Evolutionary conservation across 2,113 vertebrate species (phyloP), one percentile per base, ranked within the genome.

Genomic region (Neolamprologus tretocephalus): DNA sequence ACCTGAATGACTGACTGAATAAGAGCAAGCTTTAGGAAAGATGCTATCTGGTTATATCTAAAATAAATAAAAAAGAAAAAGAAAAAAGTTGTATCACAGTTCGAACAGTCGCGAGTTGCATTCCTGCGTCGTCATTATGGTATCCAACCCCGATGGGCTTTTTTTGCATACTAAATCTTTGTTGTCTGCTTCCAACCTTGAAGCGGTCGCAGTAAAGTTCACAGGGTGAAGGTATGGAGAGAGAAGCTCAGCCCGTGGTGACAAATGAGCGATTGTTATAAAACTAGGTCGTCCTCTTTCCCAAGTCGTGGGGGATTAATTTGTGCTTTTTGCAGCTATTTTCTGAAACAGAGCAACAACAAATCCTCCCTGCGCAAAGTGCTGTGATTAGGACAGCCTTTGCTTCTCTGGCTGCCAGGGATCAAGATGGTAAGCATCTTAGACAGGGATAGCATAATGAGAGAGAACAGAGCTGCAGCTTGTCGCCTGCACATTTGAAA

Each of bases 261-360:
- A 94, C 92, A 94, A 95, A 86, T 75, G 91, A 93, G 88, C 82
- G 66, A 93, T 95, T 94, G 95, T 95, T 94, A 21, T 81, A 75
- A 86, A 95, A 94, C 80, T 95, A 89, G 94, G 93, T 92, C 86
- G 86, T 85, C 84, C 88, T 80, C 17, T 9, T 83, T 89, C 82
- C 86, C 66, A 13, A 89, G 86, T 91, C 28, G 63, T 81, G 6
- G 51, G 83, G 88, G 93, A 94, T 93, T 95, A 88, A 93, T 94
- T 95, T 93, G 86, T 87, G 83, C 86, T 85, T 88, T 94, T 95
- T 81, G 21, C 90, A 91, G 92, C 92, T 90, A 83, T 92, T 93
- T 90, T 91, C 81, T 80, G 75, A 89, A 94, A 89, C 58, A 47
- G 53, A 93, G 83, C 81, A 58, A 91, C 89, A 94, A 92, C 91